phyloP scores from a whole-genome alignment of 23 tunicate genomes.

The Aplidium turbinatum region DNA sequence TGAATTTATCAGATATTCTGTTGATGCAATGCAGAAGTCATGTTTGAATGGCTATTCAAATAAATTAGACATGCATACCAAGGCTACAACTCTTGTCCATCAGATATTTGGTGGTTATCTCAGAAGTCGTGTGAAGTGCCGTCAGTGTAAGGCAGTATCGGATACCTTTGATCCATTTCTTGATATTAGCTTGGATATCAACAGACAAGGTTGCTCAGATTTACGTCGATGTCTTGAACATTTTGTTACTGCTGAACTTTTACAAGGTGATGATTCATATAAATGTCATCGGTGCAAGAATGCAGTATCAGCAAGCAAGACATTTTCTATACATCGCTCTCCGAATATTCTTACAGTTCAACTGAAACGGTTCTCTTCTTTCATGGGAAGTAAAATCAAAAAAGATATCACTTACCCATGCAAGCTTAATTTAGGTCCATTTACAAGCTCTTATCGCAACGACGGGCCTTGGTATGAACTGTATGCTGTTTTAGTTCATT shows the following conservation, averaged over 20 bases:
- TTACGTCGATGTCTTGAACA: conserved; percentile 61
- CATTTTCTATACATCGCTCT: conserved; percentile 77
- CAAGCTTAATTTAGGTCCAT: conserved; percentile 74
- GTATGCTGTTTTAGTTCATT: conserved; percentile 96
- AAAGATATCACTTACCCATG: conserved; percentile 79
- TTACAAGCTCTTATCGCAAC: conserved; percentile 60
- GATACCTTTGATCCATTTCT: conserved; percentile 91
- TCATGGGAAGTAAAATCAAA: conserved; percentile 90
- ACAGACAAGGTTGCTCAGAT: conserved; percentile 73
- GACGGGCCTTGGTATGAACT: conserved; percentile 68
- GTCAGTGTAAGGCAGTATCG: conserved; percentile 83
- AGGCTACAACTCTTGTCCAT: conserved; percentile 84
- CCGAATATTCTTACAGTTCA: conserved; percentile 89
- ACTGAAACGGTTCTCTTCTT: conserved; percentile 84
- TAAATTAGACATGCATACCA: conserved; percentile 84
- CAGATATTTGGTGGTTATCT: conserved; percentile 93
- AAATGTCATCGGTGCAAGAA: conserved; percentile 85
- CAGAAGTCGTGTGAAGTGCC: conserved; percentile 86
- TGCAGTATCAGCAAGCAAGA: conserved; percentile 72
- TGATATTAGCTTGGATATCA: conserved; percentile 87
- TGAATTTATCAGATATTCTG: conserved; percentile 84
- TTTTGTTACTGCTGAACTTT: conserved; percentile 79
- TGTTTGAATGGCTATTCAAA: conserved; percentile 66
- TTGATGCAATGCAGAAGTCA: conserved; percentile 92
- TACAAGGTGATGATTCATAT: conserved; percentile 87